A percentile compares a stretch with the other conserved stretches of the same genome.
These are phyloP conservation scores for Lymantria monacha DNA, from an alignment of 2,888 invertebrate genomes.

Conservation along the genomic window DNA sequence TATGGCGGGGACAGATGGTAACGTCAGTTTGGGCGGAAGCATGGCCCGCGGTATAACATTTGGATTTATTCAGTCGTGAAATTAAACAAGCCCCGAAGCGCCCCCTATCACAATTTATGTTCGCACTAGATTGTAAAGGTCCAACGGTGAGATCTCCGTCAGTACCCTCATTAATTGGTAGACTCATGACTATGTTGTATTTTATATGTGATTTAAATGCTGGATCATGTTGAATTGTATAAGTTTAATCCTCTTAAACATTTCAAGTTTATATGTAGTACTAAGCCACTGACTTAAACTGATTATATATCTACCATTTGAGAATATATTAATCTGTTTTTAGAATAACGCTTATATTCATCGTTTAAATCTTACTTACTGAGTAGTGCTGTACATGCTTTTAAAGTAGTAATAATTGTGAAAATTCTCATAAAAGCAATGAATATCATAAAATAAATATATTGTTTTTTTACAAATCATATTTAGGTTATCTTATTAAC, in stretches of 20 bases:
- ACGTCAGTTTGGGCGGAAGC: constrained; percentile 43
- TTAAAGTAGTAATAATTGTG: too few species aligned
- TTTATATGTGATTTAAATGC: constrained; percentile 45
- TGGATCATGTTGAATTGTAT: constrained; percentile 22
- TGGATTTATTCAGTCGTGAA: constrained; percentile 80
- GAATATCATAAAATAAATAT: too few species aligned
- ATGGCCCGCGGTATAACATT: constrained; percentile 66
- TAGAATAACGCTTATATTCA: too few species aligned
- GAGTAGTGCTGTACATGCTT: too few species aligned
- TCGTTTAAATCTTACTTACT: too few species aligned
- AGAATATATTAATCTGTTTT: too few species aligned
- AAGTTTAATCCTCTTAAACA: constrained; percentile 5
- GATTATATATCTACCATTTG: too few species aligned
- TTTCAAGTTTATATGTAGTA: constrained; percentile 10
- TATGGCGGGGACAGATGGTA: constrained; percentile 62
- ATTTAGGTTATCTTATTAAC: too few species aligned
- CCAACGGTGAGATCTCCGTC: constrained; percentile 53
- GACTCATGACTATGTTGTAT: constrained; percentile 54
- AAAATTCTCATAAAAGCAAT: too few species aligned
- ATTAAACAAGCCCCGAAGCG: constrained; percentile 75
- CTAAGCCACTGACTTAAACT: too few species aligned
- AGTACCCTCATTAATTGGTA: constrained; percentile 67
- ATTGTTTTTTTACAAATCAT: too few species aligned
- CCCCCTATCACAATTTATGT: constrained; percentile 77
- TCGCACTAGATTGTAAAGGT: constrained; percentile 74